These are phyloP conservation scores for Papilio polyxenes DNA, from an alignment of 1,140 invertebrate genomes.

Conservation along the genomic window DNA sequence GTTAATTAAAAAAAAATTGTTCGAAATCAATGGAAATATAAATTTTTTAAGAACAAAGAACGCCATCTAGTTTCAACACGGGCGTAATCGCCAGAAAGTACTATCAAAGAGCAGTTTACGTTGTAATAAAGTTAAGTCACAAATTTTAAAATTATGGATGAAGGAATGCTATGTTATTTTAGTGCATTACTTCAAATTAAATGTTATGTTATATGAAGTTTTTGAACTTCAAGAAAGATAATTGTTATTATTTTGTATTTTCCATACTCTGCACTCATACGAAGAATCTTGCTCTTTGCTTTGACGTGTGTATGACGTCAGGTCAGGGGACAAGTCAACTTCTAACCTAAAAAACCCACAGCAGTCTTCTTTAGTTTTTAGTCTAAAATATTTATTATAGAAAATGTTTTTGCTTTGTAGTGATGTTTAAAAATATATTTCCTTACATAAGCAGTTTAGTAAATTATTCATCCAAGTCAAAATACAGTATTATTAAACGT, in stretches of 20 bases:
- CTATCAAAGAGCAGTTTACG: not conserved
- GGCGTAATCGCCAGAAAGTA: not conserved
- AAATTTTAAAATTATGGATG: not conserved
- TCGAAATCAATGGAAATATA: no score
- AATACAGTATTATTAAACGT: conserved; percentile 9
- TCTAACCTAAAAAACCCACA: not conserved
- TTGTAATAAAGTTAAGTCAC: not conserved
- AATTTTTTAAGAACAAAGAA: not conserved
- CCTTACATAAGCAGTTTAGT: conserved; percentile 25
- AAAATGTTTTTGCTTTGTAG: conserved; percentile 4
- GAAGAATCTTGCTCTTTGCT: not conserved
- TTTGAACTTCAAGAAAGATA: not conserved
- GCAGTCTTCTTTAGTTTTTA: not conserved
- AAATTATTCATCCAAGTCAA: not conserved
- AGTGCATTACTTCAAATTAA: not conserved
- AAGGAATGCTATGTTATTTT: not conserved
- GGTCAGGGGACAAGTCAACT: not conserved
- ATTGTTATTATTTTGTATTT: not conserved
- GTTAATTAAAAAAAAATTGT: no score
- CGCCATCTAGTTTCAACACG: not conserved
- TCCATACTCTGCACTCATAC: not conserved
- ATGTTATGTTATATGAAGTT: not conserved
- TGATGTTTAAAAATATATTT: conserved; percentile 41
- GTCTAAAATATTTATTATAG: not conserved
- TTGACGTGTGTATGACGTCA: not conserved